These are phyloP conservation scores for Pogonus chalceus DNA, from an alignment of 1,140 invertebrate genomes.

Conservation along the genomic window DNA sequence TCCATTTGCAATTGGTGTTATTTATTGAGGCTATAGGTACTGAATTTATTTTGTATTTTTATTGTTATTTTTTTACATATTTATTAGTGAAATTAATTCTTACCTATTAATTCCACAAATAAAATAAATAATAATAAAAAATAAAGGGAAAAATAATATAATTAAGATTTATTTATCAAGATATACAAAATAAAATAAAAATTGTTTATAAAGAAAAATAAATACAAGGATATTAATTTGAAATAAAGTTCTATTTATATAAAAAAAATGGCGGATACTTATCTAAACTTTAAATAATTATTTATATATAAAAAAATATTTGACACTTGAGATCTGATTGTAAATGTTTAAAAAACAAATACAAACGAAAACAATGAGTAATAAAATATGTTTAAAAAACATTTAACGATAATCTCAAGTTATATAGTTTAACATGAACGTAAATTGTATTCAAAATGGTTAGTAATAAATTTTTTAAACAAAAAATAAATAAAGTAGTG, in stretches of 20 bases:
- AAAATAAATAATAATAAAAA: not conserved
- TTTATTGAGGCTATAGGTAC: slow-evolving; percentile 1
- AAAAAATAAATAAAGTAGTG: too few species aligned
- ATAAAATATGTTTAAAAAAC: not conserved
- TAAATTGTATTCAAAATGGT: not conserved
- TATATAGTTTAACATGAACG: not conserved
- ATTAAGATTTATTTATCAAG: slow-evolving; percentile 5
- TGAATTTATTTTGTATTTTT: slow-evolving; percentile 1
- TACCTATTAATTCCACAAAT: too few species aligned
- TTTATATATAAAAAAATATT: not conserved
- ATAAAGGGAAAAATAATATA: not conserved
- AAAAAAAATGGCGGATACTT: not conserved
- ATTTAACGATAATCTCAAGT: not conserved
- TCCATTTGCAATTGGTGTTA: not conserved
- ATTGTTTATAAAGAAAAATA: not conserved
- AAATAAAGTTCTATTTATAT: not conserved
- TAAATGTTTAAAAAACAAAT: not conserved
- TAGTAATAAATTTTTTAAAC: not conserved
- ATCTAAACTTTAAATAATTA: not conserved
- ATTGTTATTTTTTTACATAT: not conserved
- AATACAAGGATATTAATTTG: not conserved
- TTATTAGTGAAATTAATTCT: not conserved
- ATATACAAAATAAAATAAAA: not conserved
- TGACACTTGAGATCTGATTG: not conserved
- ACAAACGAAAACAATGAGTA: not conserved